Base-by-base conservation (phyloP, 1,140 invertebrate species). In the Globodera ellingtonae region DNA sequence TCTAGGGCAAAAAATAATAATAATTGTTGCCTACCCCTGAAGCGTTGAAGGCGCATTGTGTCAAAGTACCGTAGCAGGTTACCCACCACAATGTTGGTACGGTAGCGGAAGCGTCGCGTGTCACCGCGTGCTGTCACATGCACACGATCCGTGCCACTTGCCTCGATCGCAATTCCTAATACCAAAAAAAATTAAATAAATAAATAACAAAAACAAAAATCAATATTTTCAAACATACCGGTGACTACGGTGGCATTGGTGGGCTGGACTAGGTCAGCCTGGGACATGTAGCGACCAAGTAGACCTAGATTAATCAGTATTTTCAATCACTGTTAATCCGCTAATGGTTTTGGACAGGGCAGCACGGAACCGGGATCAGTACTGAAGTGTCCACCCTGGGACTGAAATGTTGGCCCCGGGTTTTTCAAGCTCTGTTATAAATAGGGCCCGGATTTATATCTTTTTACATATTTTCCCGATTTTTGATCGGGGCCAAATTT, bases 241-340 rank as follows among this genome's bases (percentile, higher is more conserved):
- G 87, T 88, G 72, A 89, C 85, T 1, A 88, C 87, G 13, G 88
- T 89, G 5, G 84, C 81, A 79, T 88, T 88, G 4, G 87, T 87
- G 10, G 87, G 87, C 72, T 88, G 88, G 2, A 88, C 87, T 6
- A 88, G 75, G 70, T 88, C 85, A 50, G 83, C 84, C 76, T 88
- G 87, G 65, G 82, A 79, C 70, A 89, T 85, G 65, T 89, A 86
- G 44, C 85, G 82, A n/a, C 88, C 88, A 7, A 89, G 84, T 1
- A 88, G 74, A 83, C 86, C 86, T 86, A 66, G 79, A 70, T 79
- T 35, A 44, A 79, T 1, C 5, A 24, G 24, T 24, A 24, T 24
- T 24, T 24, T 24, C 24, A 24, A 24, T 24, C 24, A 24, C 24
- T 24, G 24, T 24, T 24, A n/a, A 24, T 24, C 1, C 24, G 0